phyloP scores from a whole-genome alignment of 1,140 invertebrate genomes.

The Eriocheir sinensis region DNA sequence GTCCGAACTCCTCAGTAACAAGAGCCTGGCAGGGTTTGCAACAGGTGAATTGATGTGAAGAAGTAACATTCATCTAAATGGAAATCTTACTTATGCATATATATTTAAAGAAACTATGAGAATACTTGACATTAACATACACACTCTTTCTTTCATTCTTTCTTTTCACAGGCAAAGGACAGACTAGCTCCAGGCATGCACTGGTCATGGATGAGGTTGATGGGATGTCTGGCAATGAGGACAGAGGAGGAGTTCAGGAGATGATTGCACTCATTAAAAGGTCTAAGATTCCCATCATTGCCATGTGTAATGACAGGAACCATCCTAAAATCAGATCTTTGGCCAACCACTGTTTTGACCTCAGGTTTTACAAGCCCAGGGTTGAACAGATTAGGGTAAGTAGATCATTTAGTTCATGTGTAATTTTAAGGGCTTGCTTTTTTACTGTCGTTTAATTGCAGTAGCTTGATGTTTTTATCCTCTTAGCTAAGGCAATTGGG shows the following conservation, averaged over 20 bases:
- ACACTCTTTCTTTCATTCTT: neutral
- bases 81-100: neutral
- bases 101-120: neutral
- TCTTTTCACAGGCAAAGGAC: constrained; percentile 42
- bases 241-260: constrained; percentile 97
- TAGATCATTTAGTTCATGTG: neutral
- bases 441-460: neutral
- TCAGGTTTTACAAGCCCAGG: constrained; percentile 89
- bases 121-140: neutral
- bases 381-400: constrained; percentile 94
- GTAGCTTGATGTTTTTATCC: too few species aligned
- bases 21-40: constrained; percentile 86
- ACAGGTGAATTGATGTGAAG: constrained; percentile 81
- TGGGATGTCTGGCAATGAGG: constrained; percentile 99
- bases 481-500: too few species aligned
- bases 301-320: constrained; percentile 99
- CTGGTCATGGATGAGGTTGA: constrained; percentile 99
- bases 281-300: constrained; percentile 96
- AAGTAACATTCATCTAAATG: too few species aligned
- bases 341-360: constrained; percentile 96
- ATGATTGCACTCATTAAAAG: constrained; percentile 96
- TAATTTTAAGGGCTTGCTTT: neutral
- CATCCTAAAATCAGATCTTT: constrained; percentile 97
- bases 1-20: constrained; percentile 83
- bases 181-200: constrained; percentile 39